Percentiles rank a stretch among this genome's conserved stretches.
Evolutionary conservation across 2,113 vertebrate species (phyloP).

Genomic region (Chrysochloris asiatica): DNA sequence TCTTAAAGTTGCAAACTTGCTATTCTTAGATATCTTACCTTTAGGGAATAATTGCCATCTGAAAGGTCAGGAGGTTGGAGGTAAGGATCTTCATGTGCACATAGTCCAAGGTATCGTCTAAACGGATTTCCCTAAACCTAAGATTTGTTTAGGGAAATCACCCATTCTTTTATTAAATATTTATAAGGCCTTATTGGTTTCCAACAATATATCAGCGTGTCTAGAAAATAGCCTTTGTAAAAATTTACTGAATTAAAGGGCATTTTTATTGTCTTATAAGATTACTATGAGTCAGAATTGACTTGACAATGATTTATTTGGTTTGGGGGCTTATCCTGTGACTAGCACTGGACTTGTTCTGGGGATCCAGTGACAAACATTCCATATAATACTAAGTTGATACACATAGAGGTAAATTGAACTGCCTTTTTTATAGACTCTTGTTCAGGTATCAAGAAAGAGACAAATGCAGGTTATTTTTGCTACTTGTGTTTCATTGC

Average conservation of each 20-base stretch:
- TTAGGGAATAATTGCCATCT: background rate
- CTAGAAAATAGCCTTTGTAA: background rate
- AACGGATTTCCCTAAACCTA: background rate
- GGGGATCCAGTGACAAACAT: background rate
- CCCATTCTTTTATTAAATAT: background rate
- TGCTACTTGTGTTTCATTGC: background rate
- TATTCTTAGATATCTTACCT: background rate
- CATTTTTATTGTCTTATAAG: background rate
- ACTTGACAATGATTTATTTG: background rate
- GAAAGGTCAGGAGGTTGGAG: background rate
- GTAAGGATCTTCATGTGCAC: background rate
- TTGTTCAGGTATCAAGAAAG: background rate
- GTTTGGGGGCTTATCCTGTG: background rate
- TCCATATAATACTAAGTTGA: background rate
- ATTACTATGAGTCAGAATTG: background rate
- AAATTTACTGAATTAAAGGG: background rate
- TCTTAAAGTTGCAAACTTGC: background rate
- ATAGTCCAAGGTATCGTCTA: background rate
- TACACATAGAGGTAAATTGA: background rate
- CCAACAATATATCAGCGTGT: background rate
- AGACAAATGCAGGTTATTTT: background rate
- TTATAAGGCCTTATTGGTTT: background rate
- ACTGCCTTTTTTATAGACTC: background rate
- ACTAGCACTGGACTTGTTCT: background rate
- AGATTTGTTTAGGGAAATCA: background rate